These are phyloP conservation scores for Cygnus olor DNA, from an alignment of 2,797 vertebrate genomes.

Conservation along the genomic window DNA sequence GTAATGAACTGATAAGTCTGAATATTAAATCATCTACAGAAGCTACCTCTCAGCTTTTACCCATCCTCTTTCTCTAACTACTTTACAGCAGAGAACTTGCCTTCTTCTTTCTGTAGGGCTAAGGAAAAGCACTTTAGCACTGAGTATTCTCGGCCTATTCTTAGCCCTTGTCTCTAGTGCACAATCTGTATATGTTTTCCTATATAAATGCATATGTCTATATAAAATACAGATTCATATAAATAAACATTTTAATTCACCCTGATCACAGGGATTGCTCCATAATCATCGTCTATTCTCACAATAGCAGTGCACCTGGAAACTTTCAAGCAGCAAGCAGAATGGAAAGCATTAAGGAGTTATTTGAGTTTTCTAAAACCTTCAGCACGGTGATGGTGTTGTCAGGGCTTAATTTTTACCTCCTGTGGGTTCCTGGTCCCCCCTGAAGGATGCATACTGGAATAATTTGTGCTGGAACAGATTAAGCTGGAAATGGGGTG, in stretches of 20 bases:
- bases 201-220: neutral
- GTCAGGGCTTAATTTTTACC: neutral
- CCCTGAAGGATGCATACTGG: neutral
- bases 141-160: neutral
- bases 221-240: neutral
- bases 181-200: neutral
- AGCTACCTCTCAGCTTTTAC: neutral
- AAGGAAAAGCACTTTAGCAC: neutral
- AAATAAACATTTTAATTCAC: neutral
- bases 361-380: neutral
- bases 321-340: neutral
- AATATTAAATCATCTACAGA: neutral
- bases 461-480: neutral
- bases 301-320: too few relatives aligned
- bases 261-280: neutral
- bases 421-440: neutral
- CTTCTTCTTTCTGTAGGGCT: neutral
- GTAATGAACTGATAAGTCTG: neutral
- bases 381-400: neutral
- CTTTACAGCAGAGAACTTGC: neutral
- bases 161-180: neutral
- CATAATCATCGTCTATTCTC: neutral
- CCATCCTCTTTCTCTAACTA: neutral
- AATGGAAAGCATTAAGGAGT: neutral
- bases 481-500: neutral